These are phyloP conservation scores for Meghimatium bilineatum DNA, from an alignment of 2,888 invertebrate species.

Conservation along the genomic window DNA sequence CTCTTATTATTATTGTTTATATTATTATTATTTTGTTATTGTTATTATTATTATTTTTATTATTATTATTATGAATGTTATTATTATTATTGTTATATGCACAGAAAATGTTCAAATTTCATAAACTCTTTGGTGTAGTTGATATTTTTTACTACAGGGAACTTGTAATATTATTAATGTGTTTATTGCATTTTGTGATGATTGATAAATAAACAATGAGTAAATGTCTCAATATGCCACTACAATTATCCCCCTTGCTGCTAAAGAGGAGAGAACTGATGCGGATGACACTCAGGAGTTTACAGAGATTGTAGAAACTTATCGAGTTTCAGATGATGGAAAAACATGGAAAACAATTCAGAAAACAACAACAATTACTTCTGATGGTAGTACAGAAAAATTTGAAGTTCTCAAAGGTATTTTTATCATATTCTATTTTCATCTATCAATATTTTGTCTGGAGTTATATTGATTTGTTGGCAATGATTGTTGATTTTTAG, in stretches of 20 bases:
- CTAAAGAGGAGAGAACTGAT: constrained; percentile 34
- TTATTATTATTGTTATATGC: no score
- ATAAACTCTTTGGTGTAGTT: no score
- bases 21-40: no score
- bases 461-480: not conserved
- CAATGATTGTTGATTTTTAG: no score
- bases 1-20: no score
- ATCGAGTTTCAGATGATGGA: constrained; percentile 67
- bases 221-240: not conserved
- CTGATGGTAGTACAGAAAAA: constrained; percentile 65
- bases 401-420: constrained; percentile 68
- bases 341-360: constrained; percentile 68
- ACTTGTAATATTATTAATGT: no score
- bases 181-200: no score
- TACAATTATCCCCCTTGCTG: constrained; percentile 13
- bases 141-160: no score
- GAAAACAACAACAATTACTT: constrained; percentile 68
- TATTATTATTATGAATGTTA: no score
- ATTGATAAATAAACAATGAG: not conserved
- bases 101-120: no score
- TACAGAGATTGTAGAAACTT: constrained; percentile 69
- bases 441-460: not conserved
- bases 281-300: constrained; percentile 56
- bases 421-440: not conserved
- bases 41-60: no score